Evolutionary conservation across 2,888 invertebrate genomes (phyloP), one percentile per base, ranked within the genome.

Genomic region (Clivina fossor): DNA sequence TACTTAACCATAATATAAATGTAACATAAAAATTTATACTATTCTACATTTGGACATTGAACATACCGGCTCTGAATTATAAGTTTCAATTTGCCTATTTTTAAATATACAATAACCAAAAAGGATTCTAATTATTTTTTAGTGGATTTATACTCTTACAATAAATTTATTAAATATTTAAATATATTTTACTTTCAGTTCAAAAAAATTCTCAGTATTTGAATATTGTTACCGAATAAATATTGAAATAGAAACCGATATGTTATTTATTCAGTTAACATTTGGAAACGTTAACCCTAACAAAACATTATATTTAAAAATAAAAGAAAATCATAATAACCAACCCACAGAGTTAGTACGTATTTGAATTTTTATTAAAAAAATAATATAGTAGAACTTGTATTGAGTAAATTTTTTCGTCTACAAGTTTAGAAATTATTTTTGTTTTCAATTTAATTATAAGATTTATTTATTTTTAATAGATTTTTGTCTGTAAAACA

Each of bases 191-290:
- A n/a, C 3, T 44, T 44, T 19, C n/a, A 44, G 44, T 44, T 13
- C 44, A 2, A 44, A n/a, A 9, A 44, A 44, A 30, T 44, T 30
- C 20, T 2, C 4, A 9, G 44, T 44, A 4, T 11, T 44, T 2
- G 44, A 44, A 11, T 44, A 44, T 20, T 18, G 44, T 8, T 44
- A 30, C 11, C 13, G 44, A 30, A 44, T 44, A 19, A 44, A 44
- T 16, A 30, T 44, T 1, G 30, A 44, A 30, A n/a, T 44, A 15
- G 30, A 44, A 11, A 5, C 28, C 11, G 32, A 15, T n/a, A 11
- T 11, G 20, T n/a, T 18, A 30, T 28, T 16, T 18, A 19, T 44
- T 11, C 11, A 28, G 1, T 2, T 44, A 30, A 7, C 5, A 7
- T 8, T 19, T 16, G 5, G 8, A n/a, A 44, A 11, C 20, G 9